These are phyloP conservation scores for Hippocampus abdominalis DNA, from an alignment of 2,113 vertebrate genomes.

Conservation along the genomic window DNA sequence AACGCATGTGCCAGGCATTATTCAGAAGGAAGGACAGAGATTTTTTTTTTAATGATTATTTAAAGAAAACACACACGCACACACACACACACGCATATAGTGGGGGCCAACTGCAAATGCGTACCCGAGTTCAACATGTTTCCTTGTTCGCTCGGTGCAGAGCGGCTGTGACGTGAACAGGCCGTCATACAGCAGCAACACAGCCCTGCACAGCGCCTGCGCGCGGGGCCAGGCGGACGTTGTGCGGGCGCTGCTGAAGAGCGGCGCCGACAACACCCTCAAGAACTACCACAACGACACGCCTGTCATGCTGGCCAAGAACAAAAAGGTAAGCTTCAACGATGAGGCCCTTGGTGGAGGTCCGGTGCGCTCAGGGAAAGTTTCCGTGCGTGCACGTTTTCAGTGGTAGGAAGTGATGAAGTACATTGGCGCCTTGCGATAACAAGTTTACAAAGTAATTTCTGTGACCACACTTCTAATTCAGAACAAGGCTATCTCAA, in stretches of 20 bases:
- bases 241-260: constrained; percentile 77
- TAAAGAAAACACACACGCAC: too few relatives aligned
- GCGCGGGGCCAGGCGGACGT: constrained; percentile 82
- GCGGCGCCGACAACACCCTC: constrained; percentile 82
- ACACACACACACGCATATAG: too few relatives aligned
- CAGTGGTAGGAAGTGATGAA: background rate
- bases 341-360: background rate
- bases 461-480: too few relatives aligned
- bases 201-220: constrained; percentile 81
- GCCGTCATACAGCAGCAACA: constrained; percentile 86
- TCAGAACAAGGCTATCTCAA: too few relatives aligned
- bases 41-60: too few relatives aligned
- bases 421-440: too few relatives aligned
- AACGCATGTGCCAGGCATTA: too few relatives aligned
- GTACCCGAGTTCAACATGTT: too few relatives aligned
- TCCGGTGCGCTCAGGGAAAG: background rate
- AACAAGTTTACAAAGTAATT: too few relatives aligned
- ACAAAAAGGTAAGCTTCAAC: constrained; percentile 73
- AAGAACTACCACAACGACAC: constrained; percentile 93
- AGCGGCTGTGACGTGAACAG: constrained; percentile 82
- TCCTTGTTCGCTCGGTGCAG: constrained; percentile 52
- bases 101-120: background rate
- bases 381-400: background rate
- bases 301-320: constrained; percentile 83
- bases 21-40: too few relatives aligned